Percentiles rank a stretch among this genome's conserved stretches.
phyloP scores from a whole-genome alignment of 2,797 vertebrate species.

The Carduelis carduelis region DNA sequence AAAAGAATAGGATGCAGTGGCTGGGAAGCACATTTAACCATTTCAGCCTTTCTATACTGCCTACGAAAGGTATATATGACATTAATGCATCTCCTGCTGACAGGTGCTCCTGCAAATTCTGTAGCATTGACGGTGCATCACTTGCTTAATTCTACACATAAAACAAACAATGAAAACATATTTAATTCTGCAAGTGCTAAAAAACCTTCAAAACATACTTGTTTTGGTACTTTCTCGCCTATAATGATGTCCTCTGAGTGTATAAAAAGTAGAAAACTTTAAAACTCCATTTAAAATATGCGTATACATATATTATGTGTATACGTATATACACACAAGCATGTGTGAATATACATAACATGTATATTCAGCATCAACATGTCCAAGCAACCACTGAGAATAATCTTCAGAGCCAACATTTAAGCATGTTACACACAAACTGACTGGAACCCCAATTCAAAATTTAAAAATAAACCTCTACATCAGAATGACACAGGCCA shows the following conservation, averaged over 20 bases:
- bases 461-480: not conserved
- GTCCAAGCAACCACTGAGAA: not conserved
- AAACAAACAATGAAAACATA: not conserved
- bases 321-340: not conserved
- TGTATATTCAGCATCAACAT: not conserved
- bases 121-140: not conserved
- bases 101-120: not conserved
- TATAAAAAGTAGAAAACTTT: not conserved
- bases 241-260: not conserved
- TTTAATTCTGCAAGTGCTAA: not conserved
- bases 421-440: not conserved
- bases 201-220: not conserved
- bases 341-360: no score
- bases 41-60: not conserved
- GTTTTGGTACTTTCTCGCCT: not conserved
- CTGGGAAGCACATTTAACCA: not conserved
- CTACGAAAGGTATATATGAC: not conserved
- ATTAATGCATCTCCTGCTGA: not conserved
- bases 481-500: not conserved
- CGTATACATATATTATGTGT: not conserved
- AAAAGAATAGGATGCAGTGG: not conserved
- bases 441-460: not conserved
- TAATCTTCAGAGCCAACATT: not conserved
- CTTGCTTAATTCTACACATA: not conserved
- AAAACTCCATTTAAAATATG: not conserved